Evolutionary conservation across 2,113 vertebrate species (phyloP).

Genomic region (Rhegmatorhina hoffmannsi): DNA sequence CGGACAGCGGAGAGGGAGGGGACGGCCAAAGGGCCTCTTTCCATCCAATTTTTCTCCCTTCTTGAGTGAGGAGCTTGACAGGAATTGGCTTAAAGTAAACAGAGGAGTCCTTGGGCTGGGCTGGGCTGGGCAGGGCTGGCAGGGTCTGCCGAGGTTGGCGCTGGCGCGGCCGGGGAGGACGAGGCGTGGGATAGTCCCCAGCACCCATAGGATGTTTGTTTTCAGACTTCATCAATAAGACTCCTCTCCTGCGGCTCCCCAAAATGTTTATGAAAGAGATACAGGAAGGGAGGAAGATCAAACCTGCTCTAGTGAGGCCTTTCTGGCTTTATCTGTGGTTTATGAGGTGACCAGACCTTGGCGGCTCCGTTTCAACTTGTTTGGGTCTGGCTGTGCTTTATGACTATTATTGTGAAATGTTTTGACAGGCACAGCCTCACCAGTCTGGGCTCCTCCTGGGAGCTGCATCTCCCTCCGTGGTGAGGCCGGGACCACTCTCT

Average conservation of each 20-base stretch:
- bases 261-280: slow-evolving; percentile 67
- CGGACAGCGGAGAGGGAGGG: background rate
- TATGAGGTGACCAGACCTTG: slow-evolving; percentile 67
- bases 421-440: slow-evolving; percentile 55
- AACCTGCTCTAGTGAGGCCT: slow-evolving; percentile 35
- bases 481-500: background rate
- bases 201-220: slow-evolving; percentile 41
- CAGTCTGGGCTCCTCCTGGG: background rate
- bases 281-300: slow-evolving; percentile 70
- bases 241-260: slow-evolving; percentile 3
- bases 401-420: slow-evolving; percentile 64
- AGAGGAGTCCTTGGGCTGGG: background rate
- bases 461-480: background rate
- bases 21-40: fast-evolving
- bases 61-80: background rate
- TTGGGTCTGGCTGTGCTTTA: slow-evolving; percentile 62
- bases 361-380: slow-evolving; percentile 65
- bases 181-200: slow-evolving; percentile 36
- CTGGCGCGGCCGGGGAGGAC: background rate
- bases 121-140: background rate
- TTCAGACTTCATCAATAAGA: slow-evolving; percentile 44
- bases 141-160: background rate
- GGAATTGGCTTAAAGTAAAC: background rate
- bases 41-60: background rate
- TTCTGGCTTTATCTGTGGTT: slow-evolving; percentile 67